These are phyloP conservation scores for Crypturellus tataupa DNA, from an alignment of 2,797 vertebrate genomes.

Conservation along the genomic window DNA sequence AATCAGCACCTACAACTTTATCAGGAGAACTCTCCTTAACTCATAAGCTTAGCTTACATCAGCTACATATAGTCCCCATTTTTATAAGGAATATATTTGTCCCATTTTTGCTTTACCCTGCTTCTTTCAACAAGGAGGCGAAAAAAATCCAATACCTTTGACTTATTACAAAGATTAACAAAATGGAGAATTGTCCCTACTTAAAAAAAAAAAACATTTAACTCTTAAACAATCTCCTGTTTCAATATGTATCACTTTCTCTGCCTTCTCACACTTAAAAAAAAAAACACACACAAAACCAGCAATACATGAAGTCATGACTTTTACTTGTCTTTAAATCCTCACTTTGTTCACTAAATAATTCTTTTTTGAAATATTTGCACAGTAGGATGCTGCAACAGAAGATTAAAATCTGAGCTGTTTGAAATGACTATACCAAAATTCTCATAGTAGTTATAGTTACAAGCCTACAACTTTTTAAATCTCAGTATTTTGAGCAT, in stretches of 20 bases:
- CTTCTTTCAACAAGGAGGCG: neutral
- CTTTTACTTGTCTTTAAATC: neutral
- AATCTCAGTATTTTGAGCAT: neutral
- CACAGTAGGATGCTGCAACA: neutral
- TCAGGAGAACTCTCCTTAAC: neutral
- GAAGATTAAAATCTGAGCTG: neutral
- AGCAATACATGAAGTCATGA: neutral
- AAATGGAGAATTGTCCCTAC: neutral
- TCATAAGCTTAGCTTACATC: fast-evolving
- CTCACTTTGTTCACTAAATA: neutral
- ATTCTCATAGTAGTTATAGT: neutral
- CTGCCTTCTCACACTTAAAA: neutral
- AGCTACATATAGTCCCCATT: neutral
- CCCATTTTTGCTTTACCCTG: neutral
- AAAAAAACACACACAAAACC: neutral
- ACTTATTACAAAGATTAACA: neutral
- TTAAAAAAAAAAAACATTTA: neutral
- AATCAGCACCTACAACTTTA: neutral
- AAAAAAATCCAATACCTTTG: neutral
- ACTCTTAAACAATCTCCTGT: neutral
- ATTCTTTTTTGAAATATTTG: neutral
- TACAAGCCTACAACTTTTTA: neutral
- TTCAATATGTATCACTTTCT: neutral
- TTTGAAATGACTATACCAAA: neutral
- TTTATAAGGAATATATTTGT: neutral